Evolutionary conservation across 2,888 invertebrate genomes (phyloP).

Genomic region (Acanthococcus lagerstroemiae): DNA sequence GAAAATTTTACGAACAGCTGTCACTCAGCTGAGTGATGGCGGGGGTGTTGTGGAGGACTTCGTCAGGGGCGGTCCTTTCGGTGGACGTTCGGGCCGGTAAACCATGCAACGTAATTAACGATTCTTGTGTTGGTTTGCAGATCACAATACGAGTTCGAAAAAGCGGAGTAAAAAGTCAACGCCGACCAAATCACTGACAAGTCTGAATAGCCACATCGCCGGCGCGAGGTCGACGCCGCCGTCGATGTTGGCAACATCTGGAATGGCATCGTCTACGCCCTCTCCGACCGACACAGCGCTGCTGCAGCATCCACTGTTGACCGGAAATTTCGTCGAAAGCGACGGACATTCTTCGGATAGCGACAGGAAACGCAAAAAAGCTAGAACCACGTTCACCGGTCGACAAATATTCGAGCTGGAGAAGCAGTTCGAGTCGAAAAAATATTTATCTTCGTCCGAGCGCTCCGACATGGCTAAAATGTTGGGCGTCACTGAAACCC

Average conservation of each 20-base stretch:
- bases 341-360: constrained; percentile 37
- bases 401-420: constrained; percentile 93
- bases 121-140: too few species aligned
- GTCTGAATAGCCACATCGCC: constrained; percentile 12
- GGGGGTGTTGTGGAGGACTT: too few species aligned
- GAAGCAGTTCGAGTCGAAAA: constrained; percentile 90
- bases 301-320: constrained; percentile 5
- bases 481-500: constrained; percentile 89
- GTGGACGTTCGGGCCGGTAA: too few species aligned
- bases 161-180: constrained; percentile 15
- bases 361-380: constrained; percentile 66
- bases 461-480: constrained; percentile 88
- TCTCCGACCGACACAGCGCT: constrained; percentile 11
- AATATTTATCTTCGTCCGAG: constrained; percentile 89
- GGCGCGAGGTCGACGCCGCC: background rate
- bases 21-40: too few species aligned
- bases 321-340: constrained; percentile 31
- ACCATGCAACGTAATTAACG: too few species aligned
- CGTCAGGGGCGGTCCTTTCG: too few species aligned
- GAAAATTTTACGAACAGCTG: too few species aligned
- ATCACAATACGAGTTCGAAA: constrained; percentile 21
- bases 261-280: constrained; percentile 14
- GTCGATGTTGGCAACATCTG: constrained; percentile 15
- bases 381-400: constrained; percentile 89
- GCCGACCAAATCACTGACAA: constrained; percentile 10